A percentile compares a stretch with the other conserved stretches of the same genome.
phyloP scores from a whole-genome alignment of 1,140 invertebrate genomes.

The Frieseomelitta varia region DNA sequence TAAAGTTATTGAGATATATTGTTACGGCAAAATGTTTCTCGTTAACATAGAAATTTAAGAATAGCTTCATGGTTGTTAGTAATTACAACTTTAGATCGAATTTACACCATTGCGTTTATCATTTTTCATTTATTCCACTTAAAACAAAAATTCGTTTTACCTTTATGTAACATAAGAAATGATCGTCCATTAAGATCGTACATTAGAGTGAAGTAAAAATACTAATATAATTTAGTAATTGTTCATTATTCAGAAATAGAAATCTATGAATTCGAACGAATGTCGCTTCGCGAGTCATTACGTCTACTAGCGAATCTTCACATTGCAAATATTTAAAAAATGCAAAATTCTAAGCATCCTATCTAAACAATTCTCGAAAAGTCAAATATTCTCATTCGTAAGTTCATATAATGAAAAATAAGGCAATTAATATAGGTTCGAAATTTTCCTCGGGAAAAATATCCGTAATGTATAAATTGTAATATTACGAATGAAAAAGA shows the following conservation, averaged over 20 bases:
- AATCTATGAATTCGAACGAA: constrained; percentile 41
- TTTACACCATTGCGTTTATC: constrained; percentile 30
- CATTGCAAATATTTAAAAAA: constrained; percentile 27
- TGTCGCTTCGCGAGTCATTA: constrained; percentile 13
- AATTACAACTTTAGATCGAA: constrained; percentile 19
- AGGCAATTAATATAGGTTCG: constrained; percentile 16
- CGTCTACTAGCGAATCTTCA: constrained; percentile 12
- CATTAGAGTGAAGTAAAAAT: constrained; percentile 56
- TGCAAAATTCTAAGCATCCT: constrained; percentile 21
- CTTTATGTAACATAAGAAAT: constrained; percentile 54
- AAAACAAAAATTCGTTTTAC: constrained; percentile 56
- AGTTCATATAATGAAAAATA: constrained; percentile 15
- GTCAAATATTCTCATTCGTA: constrained; percentile 25
- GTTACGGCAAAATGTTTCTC: constrained; percentile 38
- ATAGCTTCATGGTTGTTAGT: constrained; percentile 9
- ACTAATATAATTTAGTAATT: constrained; percentile 32
- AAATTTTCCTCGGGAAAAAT: constrained; percentile 1
- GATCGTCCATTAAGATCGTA: constrained; percentile 36
- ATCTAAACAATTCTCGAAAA: neutral
- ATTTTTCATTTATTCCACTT: constrained; percentile 39
- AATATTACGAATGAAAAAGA: constrained; percentile 13
- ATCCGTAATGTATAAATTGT: constrained; percentile 17
- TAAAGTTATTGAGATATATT: constrained; percentile 42
- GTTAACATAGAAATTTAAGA: constrained; percentile 6
- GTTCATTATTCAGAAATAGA: neutral